Base-by-base conservation (phyloP, 37 sponge, comb jelly and placozoan species). In the Diacarnus erythraeanus region DNA sequence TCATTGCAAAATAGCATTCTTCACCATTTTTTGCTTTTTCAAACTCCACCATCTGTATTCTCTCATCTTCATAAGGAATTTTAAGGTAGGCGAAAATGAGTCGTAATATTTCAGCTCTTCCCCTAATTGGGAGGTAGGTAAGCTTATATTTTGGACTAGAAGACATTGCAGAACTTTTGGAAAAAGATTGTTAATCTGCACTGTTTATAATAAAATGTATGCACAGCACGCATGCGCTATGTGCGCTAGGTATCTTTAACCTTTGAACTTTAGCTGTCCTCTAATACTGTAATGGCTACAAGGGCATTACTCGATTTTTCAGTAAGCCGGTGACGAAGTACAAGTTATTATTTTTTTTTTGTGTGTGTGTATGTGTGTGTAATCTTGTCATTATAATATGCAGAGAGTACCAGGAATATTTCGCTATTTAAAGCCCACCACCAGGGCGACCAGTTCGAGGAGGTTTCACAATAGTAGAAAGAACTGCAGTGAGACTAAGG, bases 361-460 rank as follows among this genome's bases (percentile, higher is more conserved):
- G n/a, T n/a, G n/a, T n/a, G n/a, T n/a, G n/a, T n/a, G n/a, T n/a
- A n/a, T n/a, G n/a, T n/a, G n/a, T n/a, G n/a, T n/a, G n/a, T n/a
- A n/a, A n/a, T n/a, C n/a, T n/a, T n/a, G n/a, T n/a, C n/a, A n/a
- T n/a, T n/a, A n/a, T n/a, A n/a, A n/a, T 68, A 22, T 70, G 36
- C 72, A 80, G 81, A 25, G 0, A 33, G 58, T 42, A 39, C 18
- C 72, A 2, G 42, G 42, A 33, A 59, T 33, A 58, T 59, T 71
- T 17, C 81, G 71, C 72, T 37, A 80, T 71, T 80, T 80, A 80
- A 71, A 40, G 81, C 81, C 81, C 72, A 70, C 81, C 72, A 39
- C 33, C 59, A 54, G 57, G 12, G 21, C 30, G 6, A 22, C 23
- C 29, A 25, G 41, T 61, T 60, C 61, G 17, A 59, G 61, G 5